Evolutionary conservation across 2,888 invertebrate genomes (phyloP).

Genomic region (Syrista parreyssii): DNA sequence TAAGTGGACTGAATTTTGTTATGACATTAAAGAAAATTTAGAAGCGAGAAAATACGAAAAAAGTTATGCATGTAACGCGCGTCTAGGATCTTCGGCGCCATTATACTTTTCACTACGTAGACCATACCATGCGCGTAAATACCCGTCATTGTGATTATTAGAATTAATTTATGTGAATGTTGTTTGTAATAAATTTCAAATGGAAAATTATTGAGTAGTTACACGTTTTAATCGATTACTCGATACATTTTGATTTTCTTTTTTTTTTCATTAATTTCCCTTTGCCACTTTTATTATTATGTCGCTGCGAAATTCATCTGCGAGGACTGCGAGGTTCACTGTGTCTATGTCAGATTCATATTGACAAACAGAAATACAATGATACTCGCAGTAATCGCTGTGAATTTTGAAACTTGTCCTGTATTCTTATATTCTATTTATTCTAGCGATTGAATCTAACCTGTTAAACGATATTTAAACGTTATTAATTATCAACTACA

Average conservation of each 20-base stretch:
- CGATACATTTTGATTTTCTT: conserved; percentile 6
- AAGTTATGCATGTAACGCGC: not conserved
- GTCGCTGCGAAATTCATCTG: not conserved
- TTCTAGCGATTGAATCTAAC: not conserved
- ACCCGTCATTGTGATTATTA: conserved; percentile 41
- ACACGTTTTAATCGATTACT: too few species aligned
- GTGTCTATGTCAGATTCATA: not conserved
- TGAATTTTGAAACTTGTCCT: not conserved
- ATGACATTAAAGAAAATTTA: not conserved
- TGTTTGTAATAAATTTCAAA: conserved; percentile 49
- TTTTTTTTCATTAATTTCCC: conserved; percentile 14
- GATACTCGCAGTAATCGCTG: not conserved
- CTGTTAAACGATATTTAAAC: too few species aligned
- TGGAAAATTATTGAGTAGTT: conserved; percentile 19
- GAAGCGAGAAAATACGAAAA: not conserved
- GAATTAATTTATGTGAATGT: conserved; percentile 42
- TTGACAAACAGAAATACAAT: not conserved
- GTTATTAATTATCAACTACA: not conserved
- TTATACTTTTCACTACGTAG: not conserved
- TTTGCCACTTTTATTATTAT: not conserved
- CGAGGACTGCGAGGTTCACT: too few species aligned
- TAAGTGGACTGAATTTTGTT: not conserved
- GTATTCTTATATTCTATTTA: not conserved
- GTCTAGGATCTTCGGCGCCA: not conserved
- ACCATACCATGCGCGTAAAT: not conserved